Evolutionary conservation across 2,888 invertebrate genomes (phyloP), one percentile per base, ranked within the genome.

Genomic region (Drosophila nr. perissopoda): DNA sequence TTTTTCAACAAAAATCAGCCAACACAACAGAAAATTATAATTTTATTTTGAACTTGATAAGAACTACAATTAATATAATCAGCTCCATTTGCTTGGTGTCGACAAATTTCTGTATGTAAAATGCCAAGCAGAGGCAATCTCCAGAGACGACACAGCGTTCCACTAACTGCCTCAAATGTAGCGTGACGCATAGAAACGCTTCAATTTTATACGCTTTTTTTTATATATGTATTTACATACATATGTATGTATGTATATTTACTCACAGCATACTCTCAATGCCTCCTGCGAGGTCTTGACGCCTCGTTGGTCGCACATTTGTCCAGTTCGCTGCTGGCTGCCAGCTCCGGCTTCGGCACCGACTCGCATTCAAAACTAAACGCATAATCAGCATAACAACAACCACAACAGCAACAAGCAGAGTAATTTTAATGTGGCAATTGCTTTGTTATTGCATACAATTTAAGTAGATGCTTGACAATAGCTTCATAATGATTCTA

Each of bases 151-250:
- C 40, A 61, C 51, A 61, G 45, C 69, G 71, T 68, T 73, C 60
- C 66, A 66, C 78, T 54, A 76, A 81, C 76, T 76, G 82, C 67
- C 63, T 73, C 78, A 83, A 84, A 84, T 89, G 87, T 84, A 69
- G 82, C 76, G 82, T 87, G 85, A 84, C 79, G 87, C 87, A 81
- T 73, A 73, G 73, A 76, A 73, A 76, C 76, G 76, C 83, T 80
- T 87, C 70, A 78, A 80, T 80, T 80, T 65, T 71, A 38, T 40
- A 54, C 45, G 16, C 45, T 33, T 36, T 40, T 53, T 63, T 63
- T 31, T 40, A 29, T 51, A 10, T 45, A 11, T 42, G 36, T 40
- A 36, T 42, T 29, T 49, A 53, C n/a, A 56, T 40, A 53, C n/a
- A 59, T 40, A 36, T 33, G 10, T 48, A 48, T 60, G n/a, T 63